Conservation (phyloP, 2,888 invertebrate species). For the Sarcophaga subvicina region DNA sequence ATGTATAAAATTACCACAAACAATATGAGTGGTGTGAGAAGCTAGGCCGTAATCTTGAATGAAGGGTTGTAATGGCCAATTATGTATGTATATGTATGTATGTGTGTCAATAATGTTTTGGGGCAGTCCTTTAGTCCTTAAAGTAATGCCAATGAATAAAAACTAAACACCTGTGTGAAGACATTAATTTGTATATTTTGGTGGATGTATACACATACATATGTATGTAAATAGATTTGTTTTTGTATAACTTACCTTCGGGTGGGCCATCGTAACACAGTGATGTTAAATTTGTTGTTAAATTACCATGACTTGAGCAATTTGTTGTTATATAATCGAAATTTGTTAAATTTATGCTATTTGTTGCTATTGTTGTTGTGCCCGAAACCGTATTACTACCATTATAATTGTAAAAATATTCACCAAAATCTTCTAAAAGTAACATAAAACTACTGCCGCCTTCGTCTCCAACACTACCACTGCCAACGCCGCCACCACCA, state of each 20-base stretch:
- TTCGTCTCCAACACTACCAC: constrained; percentile 56
- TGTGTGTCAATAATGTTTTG: too few relatives aligned
- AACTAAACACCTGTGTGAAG: too few relatives aligned
- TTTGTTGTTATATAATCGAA: constrained; percentile 79
- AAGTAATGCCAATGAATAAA: too few relatives aligned
- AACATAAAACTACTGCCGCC: constrained; percentile 84
- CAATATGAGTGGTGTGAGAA: too few relatives aligned
- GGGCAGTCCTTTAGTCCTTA: too few relatives aligned
- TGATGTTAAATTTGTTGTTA: constrained; percentile 71
- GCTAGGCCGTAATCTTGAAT: too few relatives aligned
- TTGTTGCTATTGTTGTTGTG: constrained; percentile 73
- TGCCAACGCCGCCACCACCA: constrained; percentile 39
- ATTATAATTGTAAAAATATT: constrained; percentile 86
- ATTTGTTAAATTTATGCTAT: constrained; percentile 75
- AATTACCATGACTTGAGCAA: constrained; percentile 77
- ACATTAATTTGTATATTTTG: too few relatives aligned
- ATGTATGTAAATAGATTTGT: background rate
- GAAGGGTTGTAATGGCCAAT: too few relatives aligned
- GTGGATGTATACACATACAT: too few relatives aligned
- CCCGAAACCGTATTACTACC: constrained; percentile 79
- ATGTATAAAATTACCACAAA: too few relatives aligned
- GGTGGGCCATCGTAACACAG: constrained; percentile 76
- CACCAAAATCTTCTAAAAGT: constrained; percentile 90
- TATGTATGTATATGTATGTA: too few relatives aligned
- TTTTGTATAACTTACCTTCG: constrained; percentile 76